These are phyloP conservation scores for Glareola pratincola DNA, from an alignment of 2,113 vertebrate species.

Conservation along the genomic window DNA sequence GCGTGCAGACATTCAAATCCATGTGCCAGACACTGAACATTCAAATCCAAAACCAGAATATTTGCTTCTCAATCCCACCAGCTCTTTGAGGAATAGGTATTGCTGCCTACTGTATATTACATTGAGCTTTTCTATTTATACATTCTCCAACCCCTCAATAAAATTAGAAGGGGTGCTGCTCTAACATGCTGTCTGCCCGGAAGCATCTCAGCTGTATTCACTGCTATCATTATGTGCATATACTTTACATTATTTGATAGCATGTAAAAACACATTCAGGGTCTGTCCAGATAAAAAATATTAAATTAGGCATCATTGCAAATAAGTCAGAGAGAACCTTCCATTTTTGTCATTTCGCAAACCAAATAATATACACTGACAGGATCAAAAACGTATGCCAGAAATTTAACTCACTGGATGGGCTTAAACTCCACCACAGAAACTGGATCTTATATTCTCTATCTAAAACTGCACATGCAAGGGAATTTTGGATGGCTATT, in stretches of 20 bases:
- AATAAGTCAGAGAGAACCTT: background rate
- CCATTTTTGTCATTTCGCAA: background rate
- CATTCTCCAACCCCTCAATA: background rate
- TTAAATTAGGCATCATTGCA: background rate
- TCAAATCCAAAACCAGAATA: background rate
- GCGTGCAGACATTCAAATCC: background rate
- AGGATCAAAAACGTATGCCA: background rate
- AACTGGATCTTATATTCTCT: background rate
- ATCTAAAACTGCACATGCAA: background rate
- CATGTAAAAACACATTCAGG: background rate
- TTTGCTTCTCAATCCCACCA: background rate
- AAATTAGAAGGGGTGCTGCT: background rate
- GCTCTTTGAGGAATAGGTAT: background rate
- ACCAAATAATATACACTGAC: background rate
- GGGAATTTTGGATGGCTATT: background rate
- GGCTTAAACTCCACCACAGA: background rate
- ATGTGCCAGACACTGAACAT: background rate
- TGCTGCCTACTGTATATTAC: background rate
- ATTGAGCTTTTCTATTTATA: background rate
- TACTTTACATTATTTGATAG: slow-evolving; percentile 22
- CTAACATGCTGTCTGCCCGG: background rate
- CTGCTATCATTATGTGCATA: background rate
- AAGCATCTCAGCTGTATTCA: background rate
- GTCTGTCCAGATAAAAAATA: background rate
- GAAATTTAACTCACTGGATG: background rate